Evolutionary conservation across 2,797 vertebrate species (phyloP).

Genomic region (Esox masquinongy): DNA sequence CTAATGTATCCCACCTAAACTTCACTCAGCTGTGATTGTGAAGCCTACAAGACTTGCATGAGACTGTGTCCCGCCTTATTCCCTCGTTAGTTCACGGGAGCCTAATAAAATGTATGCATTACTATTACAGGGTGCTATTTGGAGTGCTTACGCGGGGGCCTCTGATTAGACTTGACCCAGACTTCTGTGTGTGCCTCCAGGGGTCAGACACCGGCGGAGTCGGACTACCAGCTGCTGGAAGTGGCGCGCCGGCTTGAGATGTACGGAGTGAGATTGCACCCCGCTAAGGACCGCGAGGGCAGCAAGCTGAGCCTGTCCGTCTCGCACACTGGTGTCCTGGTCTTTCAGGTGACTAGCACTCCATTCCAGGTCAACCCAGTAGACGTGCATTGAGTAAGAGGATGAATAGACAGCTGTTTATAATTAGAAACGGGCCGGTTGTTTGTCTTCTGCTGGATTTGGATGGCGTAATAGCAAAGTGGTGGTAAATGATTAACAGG

Average conservation of each 20-base stretch:
- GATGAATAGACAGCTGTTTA: not conserved
- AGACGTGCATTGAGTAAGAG: not conserved
- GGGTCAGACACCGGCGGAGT: slow-evolving; percentile 94
- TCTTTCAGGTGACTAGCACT: slow-evolving; percentile 86
- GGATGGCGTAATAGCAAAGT: not conserved
- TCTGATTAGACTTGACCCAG: not conserved
- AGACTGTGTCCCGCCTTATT: not conserved
- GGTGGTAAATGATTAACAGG: not conserved
- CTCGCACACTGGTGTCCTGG: slow-evolving; percentile 91
- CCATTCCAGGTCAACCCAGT: not conserved
- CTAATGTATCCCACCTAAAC: not conserved
- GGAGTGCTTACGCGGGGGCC: not conserved
- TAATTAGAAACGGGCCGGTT: not conserved
- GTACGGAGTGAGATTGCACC: slow-evolving; percentile 92
- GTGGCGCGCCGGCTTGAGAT: slow-evolving; percentile 92
- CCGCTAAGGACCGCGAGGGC: slow-evolving; percentile 95
- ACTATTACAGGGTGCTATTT: not conserved
- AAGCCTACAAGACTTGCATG: not conserved
- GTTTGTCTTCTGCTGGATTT: not conserved
- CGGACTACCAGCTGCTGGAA: slow-evolving; percentile 94
- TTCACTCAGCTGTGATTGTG: not conserved
- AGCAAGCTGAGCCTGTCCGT: slow-evolving; percentile 91
- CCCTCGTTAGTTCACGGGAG: not conserved
- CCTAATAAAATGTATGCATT: too few relatives aligned
- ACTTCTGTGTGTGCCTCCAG: slow-evolving; percentile 64